phyloP scores from a whole-genome alignment of 2,113 vertebrate genomes.

The Gopherus evgoodei region DNA sequence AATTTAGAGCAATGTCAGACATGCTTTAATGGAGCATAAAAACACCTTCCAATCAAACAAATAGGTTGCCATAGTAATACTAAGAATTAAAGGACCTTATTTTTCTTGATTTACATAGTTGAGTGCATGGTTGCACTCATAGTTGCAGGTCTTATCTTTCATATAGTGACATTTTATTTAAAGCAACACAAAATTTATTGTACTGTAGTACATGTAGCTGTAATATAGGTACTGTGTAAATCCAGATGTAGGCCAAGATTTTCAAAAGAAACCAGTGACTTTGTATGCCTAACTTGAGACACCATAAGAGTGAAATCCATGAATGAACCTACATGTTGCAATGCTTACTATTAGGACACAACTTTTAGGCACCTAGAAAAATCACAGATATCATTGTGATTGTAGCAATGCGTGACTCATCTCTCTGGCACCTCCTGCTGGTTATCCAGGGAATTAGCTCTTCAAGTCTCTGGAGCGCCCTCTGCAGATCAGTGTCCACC shows the following conservation, averaged over 20 bases:
- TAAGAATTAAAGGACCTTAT: constrained; percentile 11
- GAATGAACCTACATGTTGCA: background rate
- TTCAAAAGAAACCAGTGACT: background rate
- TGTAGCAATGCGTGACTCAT: too few relatives aligned
- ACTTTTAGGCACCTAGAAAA: background rate
- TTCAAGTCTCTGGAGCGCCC: too few relatives aligned
- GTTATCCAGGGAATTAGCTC: too few relatives aligned
- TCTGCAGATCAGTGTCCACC: too few relatives aligned
- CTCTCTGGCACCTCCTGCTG: too few relatives aligned
- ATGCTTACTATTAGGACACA: background rate
- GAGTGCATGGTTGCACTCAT: background rate
- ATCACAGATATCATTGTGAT: background rate
- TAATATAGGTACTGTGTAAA: background rate
- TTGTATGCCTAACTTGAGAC: background rate
- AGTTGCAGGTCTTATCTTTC: background rate
- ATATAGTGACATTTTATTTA: background rate
- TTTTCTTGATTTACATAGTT: background rate
- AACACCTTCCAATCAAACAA: constrained; percentile 45
- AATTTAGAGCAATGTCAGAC: constrained; percentile 56
- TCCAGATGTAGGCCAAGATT: background rate
- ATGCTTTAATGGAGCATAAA: constrained; percentile 51
- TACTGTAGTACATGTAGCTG: background rate
- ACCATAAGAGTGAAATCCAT: background rate
- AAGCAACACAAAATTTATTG: background rate
- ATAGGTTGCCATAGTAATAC: background rate